Conservation (phyloP, 2,888 invertebrate species). For the Andrena chrysosceles region DNA sequence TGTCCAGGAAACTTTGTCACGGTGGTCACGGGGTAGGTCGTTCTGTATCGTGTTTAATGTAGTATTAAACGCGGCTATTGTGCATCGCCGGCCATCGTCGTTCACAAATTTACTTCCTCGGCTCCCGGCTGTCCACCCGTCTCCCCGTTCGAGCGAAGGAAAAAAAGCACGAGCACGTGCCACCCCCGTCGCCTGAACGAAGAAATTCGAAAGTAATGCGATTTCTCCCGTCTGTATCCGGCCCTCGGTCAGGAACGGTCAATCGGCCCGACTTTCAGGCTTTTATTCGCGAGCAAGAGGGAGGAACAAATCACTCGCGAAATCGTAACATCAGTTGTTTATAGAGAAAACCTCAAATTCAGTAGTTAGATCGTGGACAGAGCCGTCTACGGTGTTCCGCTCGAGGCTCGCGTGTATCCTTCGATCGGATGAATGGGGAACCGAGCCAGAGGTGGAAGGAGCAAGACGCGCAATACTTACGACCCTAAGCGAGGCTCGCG, state of each 20-base stretch:
- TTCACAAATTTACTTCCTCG: constrained; percentile 82
- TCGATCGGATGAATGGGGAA: too few species aligned
- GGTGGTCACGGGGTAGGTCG: constrained; percentile 61
- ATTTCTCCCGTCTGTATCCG: constrained; percentile 74
- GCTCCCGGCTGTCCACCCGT: constrained; percentile 60
- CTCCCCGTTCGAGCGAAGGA: constrained; percentile 50
- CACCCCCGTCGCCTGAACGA: constrained; percentile 60
- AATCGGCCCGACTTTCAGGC: constrained; percentile 48
- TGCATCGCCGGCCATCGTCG: constrained; percentile 77
- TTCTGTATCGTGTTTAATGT: constrained; percentile 79
- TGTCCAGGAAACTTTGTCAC: constrained; percentile 67
- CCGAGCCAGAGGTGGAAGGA: too few species aligned
- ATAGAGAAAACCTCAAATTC: too few species aligned
- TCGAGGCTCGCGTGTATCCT: too few species aligned
- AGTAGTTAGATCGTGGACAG: too few species aligned
- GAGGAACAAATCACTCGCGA: constrained; percentile 37
- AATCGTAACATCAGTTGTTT: background rate
- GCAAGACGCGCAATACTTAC: too few species aligned
- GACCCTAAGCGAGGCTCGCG: too few species aligned
- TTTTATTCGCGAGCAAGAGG: constrained; percentile 46
- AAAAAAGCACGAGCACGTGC: constrained; percentile 75
- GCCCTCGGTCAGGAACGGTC: constrained; percentile 44
- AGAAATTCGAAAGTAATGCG: constrained; percentile 79
- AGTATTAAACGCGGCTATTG: constrained; percentile 84
- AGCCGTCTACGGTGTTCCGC: too few species aligned